These are phyloP conservation scores for Enteromius thamalakanensis DNA, from an alignment of 2,797 vertebrate species.

Conservation along the genomic window DNA sequence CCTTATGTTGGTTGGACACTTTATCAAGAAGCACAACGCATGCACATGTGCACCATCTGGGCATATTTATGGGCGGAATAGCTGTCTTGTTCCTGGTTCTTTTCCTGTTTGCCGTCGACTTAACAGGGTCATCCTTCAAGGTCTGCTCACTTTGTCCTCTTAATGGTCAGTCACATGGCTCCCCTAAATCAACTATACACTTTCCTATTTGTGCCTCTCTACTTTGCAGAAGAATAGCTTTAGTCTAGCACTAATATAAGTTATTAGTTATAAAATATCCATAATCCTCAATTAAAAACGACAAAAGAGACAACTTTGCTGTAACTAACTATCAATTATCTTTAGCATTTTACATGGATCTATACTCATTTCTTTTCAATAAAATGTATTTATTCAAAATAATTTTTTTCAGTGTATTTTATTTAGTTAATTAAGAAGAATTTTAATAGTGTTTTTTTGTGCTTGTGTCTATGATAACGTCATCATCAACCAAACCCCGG, in stretches of 20 bases:
- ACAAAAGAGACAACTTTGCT: neutral
- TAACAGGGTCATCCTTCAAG: constrained; percentile 43
- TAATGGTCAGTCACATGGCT: constrained; percentile 19
- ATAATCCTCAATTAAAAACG: neutral
- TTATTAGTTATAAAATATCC: neutral
- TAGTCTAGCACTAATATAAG: too few species aligned
- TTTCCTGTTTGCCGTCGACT: constrained; percentile 62
- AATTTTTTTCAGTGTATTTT: neutral
- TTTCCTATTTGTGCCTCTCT: neutral
- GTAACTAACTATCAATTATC: neutral
- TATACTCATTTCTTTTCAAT: neutral
- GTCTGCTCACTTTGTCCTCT: constrained; percentile 33
- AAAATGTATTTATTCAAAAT: neutral
- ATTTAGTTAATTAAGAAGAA: neutral
- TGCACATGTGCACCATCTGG: constrained; percentile 71
- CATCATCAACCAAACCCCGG: neutral
- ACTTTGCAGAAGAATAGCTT: neutral
- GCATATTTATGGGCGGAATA: constrained; percentile 61
- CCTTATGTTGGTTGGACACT: constrained; percentile 56
- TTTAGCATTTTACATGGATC: neutral
- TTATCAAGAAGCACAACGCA: constrained; percentile 51
- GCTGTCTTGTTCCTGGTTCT: constrained; percentile 52
- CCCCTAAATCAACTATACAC: neutral
- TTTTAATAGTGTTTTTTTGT: neutral
- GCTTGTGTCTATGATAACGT: neutral